Conservation (phyloP, 2,888 invertebrate genomes). For the Monoplex corrugatus region DNA sequence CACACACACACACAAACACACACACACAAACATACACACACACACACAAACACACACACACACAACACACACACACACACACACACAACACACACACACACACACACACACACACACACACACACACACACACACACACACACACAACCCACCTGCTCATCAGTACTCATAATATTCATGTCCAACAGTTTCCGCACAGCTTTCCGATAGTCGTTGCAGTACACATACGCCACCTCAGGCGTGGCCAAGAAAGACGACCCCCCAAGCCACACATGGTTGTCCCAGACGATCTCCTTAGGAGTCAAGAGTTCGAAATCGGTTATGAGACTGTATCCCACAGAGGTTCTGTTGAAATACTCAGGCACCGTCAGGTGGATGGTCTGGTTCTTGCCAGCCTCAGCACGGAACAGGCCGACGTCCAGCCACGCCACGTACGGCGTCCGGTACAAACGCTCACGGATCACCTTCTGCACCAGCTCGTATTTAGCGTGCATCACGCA, state of each 20-base stretch:
- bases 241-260: slow-evolving; percentile 41
- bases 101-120: too few relatives aligned
- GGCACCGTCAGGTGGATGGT: slow-evolving; percentile 32
- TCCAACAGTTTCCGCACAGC: slow-evolving; percentile 5
- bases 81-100: too few relatives aligned
- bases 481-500: slow-evolving; percentile 50
- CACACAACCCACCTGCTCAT: slow-evolving; percentile 40
- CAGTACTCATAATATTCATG: slow-evolving; percentile 24
- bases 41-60: too few relatives aligned
- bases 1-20: too few relatives aligned
- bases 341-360: background rate
- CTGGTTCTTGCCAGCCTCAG: background rate
- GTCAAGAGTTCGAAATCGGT: background rate
- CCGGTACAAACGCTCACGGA: background rate
- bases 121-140: too few relatives aligned
- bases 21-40: too few relatives aligned
- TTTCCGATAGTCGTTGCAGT: slow-evolving; percentile 16
- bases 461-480: slow-evolving; percentile 15
- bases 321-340: slow-evolving; percentile 7
- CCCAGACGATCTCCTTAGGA: background rate
- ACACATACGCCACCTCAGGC: slow-evolving; percentile 22
- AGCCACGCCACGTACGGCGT: slow-evolving; percentile 33
- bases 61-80: too few relatives aligned
- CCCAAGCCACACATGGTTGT: slow-evolving; percentile 42
- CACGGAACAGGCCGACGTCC: slow-evolving; percentile 40